phyloP scores from a whole-genome alignment of 2,797 vertebrate genomes.

The Periophthalmus magnuspinnatus region DNA sequence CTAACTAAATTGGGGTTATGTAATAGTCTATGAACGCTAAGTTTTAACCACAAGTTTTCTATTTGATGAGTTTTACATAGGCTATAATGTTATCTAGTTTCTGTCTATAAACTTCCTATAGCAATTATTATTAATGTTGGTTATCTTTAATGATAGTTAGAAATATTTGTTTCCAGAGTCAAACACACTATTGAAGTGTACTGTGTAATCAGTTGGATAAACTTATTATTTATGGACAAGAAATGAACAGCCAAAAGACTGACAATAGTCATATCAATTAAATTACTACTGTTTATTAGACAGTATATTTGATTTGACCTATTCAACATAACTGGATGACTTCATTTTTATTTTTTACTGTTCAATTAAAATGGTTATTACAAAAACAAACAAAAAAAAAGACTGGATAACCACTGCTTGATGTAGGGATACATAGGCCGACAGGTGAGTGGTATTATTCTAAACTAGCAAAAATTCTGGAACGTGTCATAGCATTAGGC shows the following conservation, averaged over 20 bases:
- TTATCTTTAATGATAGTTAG: neutral
- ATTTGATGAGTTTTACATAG: neutral
- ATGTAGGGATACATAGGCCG: neutral
- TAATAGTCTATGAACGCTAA: neutral
- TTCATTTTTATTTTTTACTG: neutral
- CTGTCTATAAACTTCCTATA: neutral
- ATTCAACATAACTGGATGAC: neutral
- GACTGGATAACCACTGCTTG: neutral
- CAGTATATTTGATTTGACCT: neutral
- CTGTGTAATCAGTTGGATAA: no score
- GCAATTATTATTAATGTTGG: neutral
- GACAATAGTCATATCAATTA: neutral
- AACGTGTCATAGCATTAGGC: neutral
- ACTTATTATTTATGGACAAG: no score
- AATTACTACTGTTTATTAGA: neutral
- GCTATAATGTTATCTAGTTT: no score
- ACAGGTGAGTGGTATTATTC: neutral
- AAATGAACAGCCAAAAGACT: neutral
- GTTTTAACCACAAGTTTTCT: neutral
- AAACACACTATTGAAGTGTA: neutral
- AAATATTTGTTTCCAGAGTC: neutral
- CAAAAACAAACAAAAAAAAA: neutral
- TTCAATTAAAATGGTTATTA: neutral
- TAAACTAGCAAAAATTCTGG: neutral
- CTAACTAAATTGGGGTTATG: neutral